Evolutionary conservation across 2,888 invertebrate species (phyloP).

Genomic region (Podotricha telesiphe): DNA sequence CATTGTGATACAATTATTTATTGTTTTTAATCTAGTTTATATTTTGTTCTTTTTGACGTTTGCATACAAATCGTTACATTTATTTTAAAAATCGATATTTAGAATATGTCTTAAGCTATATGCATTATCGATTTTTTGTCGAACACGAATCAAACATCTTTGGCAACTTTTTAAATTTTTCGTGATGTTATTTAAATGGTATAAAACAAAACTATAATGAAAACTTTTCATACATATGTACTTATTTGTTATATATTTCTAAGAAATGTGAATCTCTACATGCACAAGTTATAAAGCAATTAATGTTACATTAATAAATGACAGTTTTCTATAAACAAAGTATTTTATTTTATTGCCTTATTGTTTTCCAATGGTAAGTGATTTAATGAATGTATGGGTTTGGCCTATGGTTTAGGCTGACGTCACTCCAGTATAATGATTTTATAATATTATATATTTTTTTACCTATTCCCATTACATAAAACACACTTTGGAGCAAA

Average conservation of each 20-base stretch:
- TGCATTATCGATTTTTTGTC: background rate
- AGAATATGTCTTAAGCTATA: background rate
- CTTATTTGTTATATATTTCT: slow-evolving; percentile 47
- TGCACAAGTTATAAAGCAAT: slow-evolving; percentile 64
- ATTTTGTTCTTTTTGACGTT: no score
- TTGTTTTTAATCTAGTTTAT: background rate
- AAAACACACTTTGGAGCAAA: no score
- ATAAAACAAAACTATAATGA: slow-evolving; percentile 9
- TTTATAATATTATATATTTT: no score
- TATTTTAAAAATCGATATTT: background rate
- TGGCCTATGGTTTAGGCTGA: no score
- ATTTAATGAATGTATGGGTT: no score
- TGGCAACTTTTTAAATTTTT: background rate
- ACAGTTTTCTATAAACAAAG: slow-evolving; percentile 44
- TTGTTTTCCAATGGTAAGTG: no score
- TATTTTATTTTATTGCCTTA: slow-evolving; percentile 11
- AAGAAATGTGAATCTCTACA: slow-evolving; percentile 63
- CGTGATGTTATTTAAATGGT: slow-evolving; percentile 27
- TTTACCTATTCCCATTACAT: no score
- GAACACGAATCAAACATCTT: slow-evolving; percentile 6
- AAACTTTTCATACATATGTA: slow-evolving; percentile 42
- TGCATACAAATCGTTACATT: no score
- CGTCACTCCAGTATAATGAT: no score
- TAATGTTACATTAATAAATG: slow-evolving; percentile 44
- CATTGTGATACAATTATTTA: background rate